A percentile compares a stretch with the other conserved stretches of the same genome.
Conservation (phyloP, 2,797 vertebrate species). For the Schizopygopsis malacanthus region DNA sequence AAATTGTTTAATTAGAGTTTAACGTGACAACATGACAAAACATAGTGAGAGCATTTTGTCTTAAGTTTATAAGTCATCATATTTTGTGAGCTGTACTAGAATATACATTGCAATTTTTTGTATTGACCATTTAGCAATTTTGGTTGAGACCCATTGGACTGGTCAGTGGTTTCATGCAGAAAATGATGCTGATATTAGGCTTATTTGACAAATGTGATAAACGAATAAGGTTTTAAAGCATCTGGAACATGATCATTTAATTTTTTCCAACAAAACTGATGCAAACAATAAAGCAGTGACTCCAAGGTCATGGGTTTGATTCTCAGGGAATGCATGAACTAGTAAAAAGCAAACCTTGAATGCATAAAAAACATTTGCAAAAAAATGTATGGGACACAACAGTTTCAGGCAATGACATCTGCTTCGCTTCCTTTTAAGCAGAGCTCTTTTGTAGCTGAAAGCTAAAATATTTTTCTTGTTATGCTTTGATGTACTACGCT, state of each 20-base stretch:
- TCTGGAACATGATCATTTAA: background rate
- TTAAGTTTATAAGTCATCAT: background rate
- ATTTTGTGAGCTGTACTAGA: background rate
- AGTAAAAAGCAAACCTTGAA: slow-evolving; percentile 1
- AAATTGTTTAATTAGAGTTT: background rate
- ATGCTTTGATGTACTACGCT: background rate
- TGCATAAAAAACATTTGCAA: background rate
- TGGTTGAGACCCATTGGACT: background rate
- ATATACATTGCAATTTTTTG: background rate
- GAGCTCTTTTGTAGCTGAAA: background rate
- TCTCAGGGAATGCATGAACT: background rate
- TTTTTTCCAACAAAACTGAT: background rate
- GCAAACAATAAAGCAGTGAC: background rate
- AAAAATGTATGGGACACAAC: background rate
- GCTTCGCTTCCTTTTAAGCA: background rate
- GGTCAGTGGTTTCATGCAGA: background rate
- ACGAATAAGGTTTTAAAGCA: background rate
- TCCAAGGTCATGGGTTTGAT: background rate
- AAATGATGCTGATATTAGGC: background rate
- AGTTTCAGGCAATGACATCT: background rate
- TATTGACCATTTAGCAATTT: background rate
- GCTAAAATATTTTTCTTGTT: background rate
- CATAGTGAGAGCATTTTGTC: background rate
- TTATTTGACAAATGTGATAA: background rate
- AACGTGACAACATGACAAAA: background rate